Conservation (phyloP, 2,797 vertebrate genomes). For the Micropoecilia bifurca region DNA sequence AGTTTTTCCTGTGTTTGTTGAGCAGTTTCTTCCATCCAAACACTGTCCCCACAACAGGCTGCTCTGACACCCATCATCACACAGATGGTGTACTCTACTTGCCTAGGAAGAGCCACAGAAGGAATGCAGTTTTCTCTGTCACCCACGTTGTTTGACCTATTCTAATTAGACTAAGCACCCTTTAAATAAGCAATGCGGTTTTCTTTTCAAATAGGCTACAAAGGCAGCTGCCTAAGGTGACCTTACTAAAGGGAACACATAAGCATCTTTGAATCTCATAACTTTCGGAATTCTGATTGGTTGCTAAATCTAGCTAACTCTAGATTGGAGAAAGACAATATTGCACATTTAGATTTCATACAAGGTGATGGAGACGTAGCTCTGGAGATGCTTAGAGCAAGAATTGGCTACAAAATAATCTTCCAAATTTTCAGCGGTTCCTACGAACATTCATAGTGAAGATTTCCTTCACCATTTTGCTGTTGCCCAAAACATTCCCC, state of each 20-base stretch:
- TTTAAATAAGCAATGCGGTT: slow-evolving; percentile 2
- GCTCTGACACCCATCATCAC: slow-evolving; percentile 27
- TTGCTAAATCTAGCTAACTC: neutral
- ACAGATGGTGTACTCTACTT: slow-evolving; percentile 18
- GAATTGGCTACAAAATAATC: neutral
- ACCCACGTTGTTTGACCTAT: slow-evolving; percentile 25
- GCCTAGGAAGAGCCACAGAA: slow-evolving; percentile 4
- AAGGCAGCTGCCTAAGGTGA: neutral
- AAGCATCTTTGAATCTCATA: neutral
- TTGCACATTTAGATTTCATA: neutral
- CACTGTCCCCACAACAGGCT: slow-evolving; percentile 28
- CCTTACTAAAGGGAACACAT: neutral
- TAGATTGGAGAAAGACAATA: neutral
- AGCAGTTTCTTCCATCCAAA: slow-evolving; percentile 51
- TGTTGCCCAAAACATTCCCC: neutral
- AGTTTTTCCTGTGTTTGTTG: slow-evolving; percentile 49
- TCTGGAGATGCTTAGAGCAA: neutral
- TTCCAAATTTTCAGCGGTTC: neutral
- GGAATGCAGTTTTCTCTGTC: slow-evolving; percentile 40
- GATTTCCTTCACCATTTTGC: neutral
- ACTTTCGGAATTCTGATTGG: neutral
- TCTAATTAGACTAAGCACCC: slow-evolving; percentile 41
- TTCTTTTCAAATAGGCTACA: neutral
- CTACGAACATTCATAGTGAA: neutral
- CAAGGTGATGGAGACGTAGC: too few relatives aligned